A percentile compares a stretch with the other conserved stretches of the same genome.
These are phyloP conservation scores for Apis laboriosa DNA, from an alignment of 1,140 invertebrate species.

Conservation along the genomic window DNA sequence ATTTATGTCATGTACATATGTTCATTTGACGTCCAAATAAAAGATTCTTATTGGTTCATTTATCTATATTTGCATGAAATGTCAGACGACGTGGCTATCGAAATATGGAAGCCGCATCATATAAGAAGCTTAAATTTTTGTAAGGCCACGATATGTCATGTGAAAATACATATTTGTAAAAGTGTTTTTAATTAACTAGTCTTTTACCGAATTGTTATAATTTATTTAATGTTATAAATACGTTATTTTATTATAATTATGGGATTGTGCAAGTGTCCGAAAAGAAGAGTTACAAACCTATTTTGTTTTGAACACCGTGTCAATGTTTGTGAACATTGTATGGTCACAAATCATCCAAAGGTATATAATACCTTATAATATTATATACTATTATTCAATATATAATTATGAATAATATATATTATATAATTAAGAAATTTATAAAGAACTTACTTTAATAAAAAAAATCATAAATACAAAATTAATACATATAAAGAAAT, in stretches of 20 bases:
- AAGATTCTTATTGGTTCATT: conserved; percentile 46
- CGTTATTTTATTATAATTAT: conserved; percentile 81
- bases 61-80: conserved; percentile 9
- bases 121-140: conserved; percentile 14
- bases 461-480: neutral
- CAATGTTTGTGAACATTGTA: conserved; percentile 99
- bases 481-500: neutral
- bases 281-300: conserved; percentile 96
- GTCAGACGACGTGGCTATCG: conserved; percentile 68
- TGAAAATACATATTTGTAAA: neutral
- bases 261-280: conserved; percentile 99
- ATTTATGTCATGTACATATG: neutral
- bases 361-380: conserved; percentile 80
- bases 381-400: conserved; percentile 1
- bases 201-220: neutral
- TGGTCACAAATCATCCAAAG: conserved; percentile 97
- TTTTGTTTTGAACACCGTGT: conserved; percentile 99
- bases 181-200: conserved; percentile 3
- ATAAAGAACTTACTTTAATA: neutral
- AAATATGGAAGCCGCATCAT: conserved; percentile 45
- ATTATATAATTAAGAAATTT: no score
- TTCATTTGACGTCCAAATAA: neutral
- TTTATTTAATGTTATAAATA: conserved; percentile 26
- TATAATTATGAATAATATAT: no score
- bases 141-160: conserved; percentile 19